Evolutionary conservation across 2,113 vertebrate genomes (phyloP).

Genomic region (Sakesphorus luctuosus): DNA sequence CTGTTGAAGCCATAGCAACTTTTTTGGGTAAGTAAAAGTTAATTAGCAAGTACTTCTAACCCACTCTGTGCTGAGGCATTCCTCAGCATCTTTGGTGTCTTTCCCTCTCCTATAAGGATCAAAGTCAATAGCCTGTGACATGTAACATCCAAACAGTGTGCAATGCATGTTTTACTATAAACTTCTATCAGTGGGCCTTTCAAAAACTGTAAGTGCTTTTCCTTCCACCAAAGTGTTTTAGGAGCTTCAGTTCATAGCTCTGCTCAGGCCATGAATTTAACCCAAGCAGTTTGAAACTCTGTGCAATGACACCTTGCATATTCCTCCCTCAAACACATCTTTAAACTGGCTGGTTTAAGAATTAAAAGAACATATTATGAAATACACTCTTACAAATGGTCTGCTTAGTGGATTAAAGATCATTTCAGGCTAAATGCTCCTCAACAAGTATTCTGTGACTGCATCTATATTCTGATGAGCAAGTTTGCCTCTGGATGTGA

Average conservation of each 20-base stretch:
- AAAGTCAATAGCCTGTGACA: not conserved
- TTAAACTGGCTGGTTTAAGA: not conserved
- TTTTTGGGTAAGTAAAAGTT: slow-evolving; percentile 81
- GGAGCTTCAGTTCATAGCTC: not conserved
- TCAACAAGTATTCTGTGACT: too few relatives aligned
- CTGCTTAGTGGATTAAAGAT: too few relatives aligned
- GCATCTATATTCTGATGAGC: too few relatives aligned
- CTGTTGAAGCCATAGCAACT: slow-evolving; percentile 86
- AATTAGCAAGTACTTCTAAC: not conserved
- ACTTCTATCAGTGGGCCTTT: not conserved
- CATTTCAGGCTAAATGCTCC: too few relatives aligned
- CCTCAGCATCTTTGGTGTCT: not conserved
- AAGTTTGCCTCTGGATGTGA: too few relatives aligned
- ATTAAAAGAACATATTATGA: not conserved
- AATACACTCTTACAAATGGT: too few relatives aligned
- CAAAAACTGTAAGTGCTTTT: not conserved
- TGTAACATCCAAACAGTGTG: fast-evolving
- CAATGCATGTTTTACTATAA: not conserved
- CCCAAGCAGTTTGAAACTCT: not conserved
- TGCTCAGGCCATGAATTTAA: not conserved
- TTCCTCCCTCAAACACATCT: not conserved
- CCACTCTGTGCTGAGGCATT: not conserved
- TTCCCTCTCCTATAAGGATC: not conserved
- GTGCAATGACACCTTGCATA: not conserved
- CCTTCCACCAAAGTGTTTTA: not conserved